Percentiles rank a stretch among this genome's conserved stretches.
These are phyloP conservation scores for Oxytorus armatus DNA, from an alignment of 2,888 invertebrate species.

Conservation along the genomic window DNA sequence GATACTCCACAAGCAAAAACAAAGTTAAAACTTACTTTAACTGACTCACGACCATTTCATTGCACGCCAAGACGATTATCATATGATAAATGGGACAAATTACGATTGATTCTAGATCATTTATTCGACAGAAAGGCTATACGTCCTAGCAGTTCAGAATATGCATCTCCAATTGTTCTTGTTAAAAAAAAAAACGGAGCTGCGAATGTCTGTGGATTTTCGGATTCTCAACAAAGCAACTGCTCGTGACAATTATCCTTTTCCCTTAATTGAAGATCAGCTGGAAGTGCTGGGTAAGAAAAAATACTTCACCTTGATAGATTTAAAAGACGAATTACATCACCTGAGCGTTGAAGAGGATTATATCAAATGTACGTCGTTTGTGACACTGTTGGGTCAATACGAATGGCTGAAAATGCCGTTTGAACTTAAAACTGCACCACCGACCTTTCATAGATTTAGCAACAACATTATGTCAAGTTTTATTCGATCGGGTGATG, in stretches of 20 bases:
- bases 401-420: slow-evolving; percentile 55
- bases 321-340: too few relatives aligned
- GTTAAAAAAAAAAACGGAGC: slow-evolving; percentile 14
- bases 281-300: slow-evolving; percentile 50
- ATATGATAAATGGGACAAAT: slow-evolving; percentile 30
- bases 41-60: too few relatives aligned
- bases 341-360: too few relatives aligned
- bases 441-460: slow-evolving; percentile 46
- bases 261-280: slow-evolving; percentile 65
- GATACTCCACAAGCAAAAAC: too few relatives aligned
- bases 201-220: too few relatives aligned
- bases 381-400: slow-evolving; percentile 51
- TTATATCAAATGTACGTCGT: too few relatives aligned
- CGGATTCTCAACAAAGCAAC: slow-evolving; percentile 56
- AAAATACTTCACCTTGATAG: slow-evolving; percentile 27
- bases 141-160: slow-evolving; percentile 13
- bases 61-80: slow-evolving; percentile 33
- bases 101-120: slow-evolving; percentile 66
- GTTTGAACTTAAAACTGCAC: slow-evolving; percentile 46
- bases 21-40: too few relatives aligned
- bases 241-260: slow-evolving; percentile 60
- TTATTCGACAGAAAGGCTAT: slow-evolving; percentile 37
- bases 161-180: slow-evolving; percentile 63
- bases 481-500: slow-evolving; percentile 33
- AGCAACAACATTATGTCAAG: slow-evolving; percentile 27